A percentile compares a stretch with the other conserved stretches of the same genome.
These are phyloP conservation scores for Camponotus pennsylvanicus DNA, from an alignment of 1,140 invertebrate species.

Conservation along the genomic window DNA sequence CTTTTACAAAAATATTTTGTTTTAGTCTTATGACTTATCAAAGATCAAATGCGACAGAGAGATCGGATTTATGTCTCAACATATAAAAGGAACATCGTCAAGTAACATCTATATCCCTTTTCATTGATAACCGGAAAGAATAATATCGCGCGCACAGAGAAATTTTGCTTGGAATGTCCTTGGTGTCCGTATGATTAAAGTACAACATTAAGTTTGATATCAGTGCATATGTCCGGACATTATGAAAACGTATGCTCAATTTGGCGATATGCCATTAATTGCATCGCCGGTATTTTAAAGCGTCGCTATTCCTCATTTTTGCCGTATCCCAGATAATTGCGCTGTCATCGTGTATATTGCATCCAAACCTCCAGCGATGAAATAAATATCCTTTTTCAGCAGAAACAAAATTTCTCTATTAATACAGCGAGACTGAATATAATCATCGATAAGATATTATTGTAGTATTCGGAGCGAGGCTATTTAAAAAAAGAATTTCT, in stretches of 20 bases:
- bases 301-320: constrained; percentile 22
- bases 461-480: constrained; percentile 18
- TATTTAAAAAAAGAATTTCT: background rate
- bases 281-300: constrained; percentile 25
- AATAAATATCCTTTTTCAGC: background rate
- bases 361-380: background rate
- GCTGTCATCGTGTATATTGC: constrained; percentile 3
- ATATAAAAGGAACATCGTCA: background rate
- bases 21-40: background rate
- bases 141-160: constrained; percentile 38
- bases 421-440: constrained; percentile 10
- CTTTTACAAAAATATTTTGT: background rate
- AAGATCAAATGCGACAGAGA: background rate
- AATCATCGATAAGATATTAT: background rate
- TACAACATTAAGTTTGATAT: constrained; percentile 54
- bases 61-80: background rate
- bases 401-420: background rate
- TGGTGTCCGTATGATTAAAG: constrained; percentile 55
- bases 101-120: background rate
- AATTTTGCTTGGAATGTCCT: constrained; percentile 51
- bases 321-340: constrained; percentile 25
- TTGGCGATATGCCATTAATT: constrained; percentile 26
- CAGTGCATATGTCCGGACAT: constrained; percentile 28
- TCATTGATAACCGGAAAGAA: constrained; percentile 11
- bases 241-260: constrained; percentile 33